Conservation (phyloP, 2,113 vertebrate genomes). For the Boleophthalmus pectinirostris region DNA sequence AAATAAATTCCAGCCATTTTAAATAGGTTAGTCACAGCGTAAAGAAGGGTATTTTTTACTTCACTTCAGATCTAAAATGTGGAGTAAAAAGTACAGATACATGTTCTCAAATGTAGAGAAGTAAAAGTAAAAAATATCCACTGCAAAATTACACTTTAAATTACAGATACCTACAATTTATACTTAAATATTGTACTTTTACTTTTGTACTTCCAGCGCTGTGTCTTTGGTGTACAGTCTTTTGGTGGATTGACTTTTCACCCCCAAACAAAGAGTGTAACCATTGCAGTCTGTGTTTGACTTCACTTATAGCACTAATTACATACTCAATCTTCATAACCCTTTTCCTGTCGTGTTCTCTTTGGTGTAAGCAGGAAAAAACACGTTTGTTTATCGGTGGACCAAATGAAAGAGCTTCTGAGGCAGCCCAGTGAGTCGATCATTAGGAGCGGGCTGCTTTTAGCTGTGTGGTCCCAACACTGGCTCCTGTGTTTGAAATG, state of each 20-base stretch:
- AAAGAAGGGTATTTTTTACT: too few relatives aligned
- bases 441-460: neutral
- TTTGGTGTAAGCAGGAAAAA: constrained; percentile 8
- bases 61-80: too few relatives aligned
- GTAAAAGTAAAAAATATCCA: too few relatives aligned
- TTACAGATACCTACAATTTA: too few relatives aligned
- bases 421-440: neutral
- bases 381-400: neutral
- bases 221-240: neutral
- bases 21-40: too few relatives aligned
- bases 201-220: too few relatives aligned
- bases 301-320: neutral
- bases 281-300: neutral
- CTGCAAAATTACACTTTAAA: too few relatives aligned
- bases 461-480: neutral
- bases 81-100: too few relatives aligned
- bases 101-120: too few relatives aligned
- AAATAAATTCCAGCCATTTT: too few relatives aligned
- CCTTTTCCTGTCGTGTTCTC: neutral
- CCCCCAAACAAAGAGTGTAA: neutral
- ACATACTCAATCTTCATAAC: neutral
- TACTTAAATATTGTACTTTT: too few relatives aligned
- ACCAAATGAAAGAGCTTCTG: constrained; percentile 3
- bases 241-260: neutral
- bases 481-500: neutral